These are phyloP conservation scores for Caenorhabditis sinica DNA, from an alignment of 2,888 invertebrate genomes.

Conservation along the genomic window DNA sequence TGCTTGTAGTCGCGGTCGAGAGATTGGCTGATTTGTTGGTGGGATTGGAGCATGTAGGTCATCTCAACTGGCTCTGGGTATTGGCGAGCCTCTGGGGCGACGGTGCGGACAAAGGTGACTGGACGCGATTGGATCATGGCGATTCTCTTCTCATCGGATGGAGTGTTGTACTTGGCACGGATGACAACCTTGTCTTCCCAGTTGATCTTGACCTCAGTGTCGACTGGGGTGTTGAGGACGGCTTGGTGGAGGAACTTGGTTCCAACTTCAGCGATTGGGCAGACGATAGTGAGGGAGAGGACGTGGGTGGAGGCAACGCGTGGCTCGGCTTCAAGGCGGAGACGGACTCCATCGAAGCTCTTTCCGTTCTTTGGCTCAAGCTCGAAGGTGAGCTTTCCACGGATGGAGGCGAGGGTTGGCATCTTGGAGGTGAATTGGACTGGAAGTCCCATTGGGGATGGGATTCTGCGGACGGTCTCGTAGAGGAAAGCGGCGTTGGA, in stretches of 20 bases:
- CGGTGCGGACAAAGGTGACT: constrained; percentile 72
- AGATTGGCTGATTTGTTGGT: constrained; percentile 52
- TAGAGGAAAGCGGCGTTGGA: constrained; percentile 70
- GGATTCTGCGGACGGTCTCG: constrained; percentile 70
- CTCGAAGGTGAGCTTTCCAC: constrained; percentile 72
- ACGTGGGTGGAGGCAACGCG: constrained; percentile 75
- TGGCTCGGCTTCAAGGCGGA: constrained; percentile 68
- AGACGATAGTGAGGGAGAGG: constrained; percentile 68
- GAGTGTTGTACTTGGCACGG: constrained; percentile 60
- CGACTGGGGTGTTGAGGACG: constrained; percentile 69
- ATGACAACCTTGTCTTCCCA: constrained; percentile 69
- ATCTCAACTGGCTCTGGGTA: constrained; percentile 71
- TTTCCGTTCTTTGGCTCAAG: constrained; percentile 72
- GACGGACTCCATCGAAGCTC: constrained; percentile 68
- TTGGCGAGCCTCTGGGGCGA: constrained; percentile 66
- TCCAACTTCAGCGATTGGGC: constrained; percentile 76
- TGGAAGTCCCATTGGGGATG: constrained; percentile 75
- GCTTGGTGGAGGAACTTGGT: constrained; percentile 75
- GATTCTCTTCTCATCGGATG: constrained; percentile 67
- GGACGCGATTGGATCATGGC: constrained; percentile 75
- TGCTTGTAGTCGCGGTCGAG: constrained; percentile 55
- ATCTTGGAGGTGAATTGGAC: constrained; percentile 73
- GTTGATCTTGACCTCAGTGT: constrained; percentile 63
- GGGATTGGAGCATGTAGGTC: constrained; percentile 58
- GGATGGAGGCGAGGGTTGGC: constrained; percentile 71